Evolutionary conservation across 2,797 vertebrate species (phyloP), one percentile per base, ranked within the genome.

Genomic region (Microtus obscurus): DNA sequence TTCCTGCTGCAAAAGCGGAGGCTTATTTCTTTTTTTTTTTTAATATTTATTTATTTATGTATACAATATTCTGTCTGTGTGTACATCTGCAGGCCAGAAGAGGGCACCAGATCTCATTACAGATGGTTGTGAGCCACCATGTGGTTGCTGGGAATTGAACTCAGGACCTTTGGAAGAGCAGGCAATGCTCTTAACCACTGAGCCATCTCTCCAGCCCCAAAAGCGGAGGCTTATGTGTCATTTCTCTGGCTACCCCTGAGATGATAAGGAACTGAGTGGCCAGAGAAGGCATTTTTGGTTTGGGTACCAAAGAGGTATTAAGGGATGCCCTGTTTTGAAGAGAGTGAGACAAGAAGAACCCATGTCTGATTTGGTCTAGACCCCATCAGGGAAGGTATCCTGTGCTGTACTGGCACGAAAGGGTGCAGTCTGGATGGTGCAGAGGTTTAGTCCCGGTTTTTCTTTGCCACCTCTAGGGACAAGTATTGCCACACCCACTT

Each of bases 401-500:
- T 59, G 17, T 45, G 43, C 14, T 48, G 56, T 85, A 40, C 86
- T 29, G 48, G 48, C 69, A 65, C 8, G 23, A 91, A 83, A 81
- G 51, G 5, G n/a, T n/a, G 21, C 76, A 74, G 14, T 21, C 63
- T 31, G 77, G 43, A 31, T 61, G 27, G 77, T 63, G 37, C 51
- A 74, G 80, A 91, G 19, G 17, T 93, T 96, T 90, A 92, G 94
- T 96, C 53, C 45, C 14, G 59, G 29, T 59, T 77, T 79, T 61
- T 37, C 69, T 73, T 53, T 48, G 21, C 12, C 34, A 71, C 40
- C 17, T 79, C 61, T 16, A 53, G 14, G 19, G 17, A 90, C 43
- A 51, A 34, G 51, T 53, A 87, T 89, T 51, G 37, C 90, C 19
- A 48, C 16, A 51, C 61, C 48, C 81, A 78, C n/a, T 34, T 43